These are phyloP conservation scores for Cerastis rubricosa DNA, from an alignment of 2,888 invertebrate species.

Conservation along the genomic window DNA sequence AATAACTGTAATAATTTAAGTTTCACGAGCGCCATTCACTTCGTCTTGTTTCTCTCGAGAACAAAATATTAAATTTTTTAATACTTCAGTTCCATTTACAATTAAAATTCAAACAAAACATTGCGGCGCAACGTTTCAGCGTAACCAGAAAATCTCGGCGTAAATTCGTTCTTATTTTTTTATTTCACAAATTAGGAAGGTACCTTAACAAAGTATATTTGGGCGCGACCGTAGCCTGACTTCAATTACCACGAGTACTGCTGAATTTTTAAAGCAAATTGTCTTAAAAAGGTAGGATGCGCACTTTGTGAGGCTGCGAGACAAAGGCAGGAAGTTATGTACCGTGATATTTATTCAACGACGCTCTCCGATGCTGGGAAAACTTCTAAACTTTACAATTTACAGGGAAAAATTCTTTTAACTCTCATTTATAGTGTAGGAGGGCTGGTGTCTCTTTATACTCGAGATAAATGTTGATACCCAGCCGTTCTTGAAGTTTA, in stretches of 20 bases:
- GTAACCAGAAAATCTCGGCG: slow-evolving; percentile 30
- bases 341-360: slow-evolving; percentile 74
- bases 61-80: slow-evolving; percentile 32
- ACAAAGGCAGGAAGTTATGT: slow-evolving; percentile 69
- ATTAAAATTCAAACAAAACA: slow-evolving; percentile 51
- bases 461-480: slow-evolving; percentile 52
- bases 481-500: slow-evolving; percentile 45
- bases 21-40: slow-evolving; percentile 24
- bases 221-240: slow-evolving; percentile 45
- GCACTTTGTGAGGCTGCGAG: slow-evolving; percentile 55
- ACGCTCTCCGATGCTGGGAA: slow-evolving; percentile 48
- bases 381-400: slow-evolving; percentile 65
- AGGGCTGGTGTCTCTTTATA: slow-evolving; percentile 44
- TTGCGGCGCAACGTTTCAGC: slow-evolving; percentile 6
- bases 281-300: slow-evolving; percentile 64
- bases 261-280: slow-evolving; percentile 67
- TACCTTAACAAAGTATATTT: slow-evolving; percentile 55
- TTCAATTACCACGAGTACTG: slow-evolving; percentile 63
- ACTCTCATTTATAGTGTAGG: slow-evolving; percentile 59
- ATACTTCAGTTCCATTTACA: slow-evolving; percentile 52
- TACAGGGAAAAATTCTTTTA: slow-evolving; percentile 61
- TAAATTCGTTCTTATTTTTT: slow-evolving; percentile 42
- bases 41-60: slow-evolving; percentile 21
- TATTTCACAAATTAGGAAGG: slow-evolving; percentile 58
- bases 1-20: slow-evolving; percentile 1